Percentiles rank a stretch among this genome's conserved stretches.
phyloP scores from a whole-genome alignment of 1,140 invertebrate genomes.

The Capitella teleta region DNA sequence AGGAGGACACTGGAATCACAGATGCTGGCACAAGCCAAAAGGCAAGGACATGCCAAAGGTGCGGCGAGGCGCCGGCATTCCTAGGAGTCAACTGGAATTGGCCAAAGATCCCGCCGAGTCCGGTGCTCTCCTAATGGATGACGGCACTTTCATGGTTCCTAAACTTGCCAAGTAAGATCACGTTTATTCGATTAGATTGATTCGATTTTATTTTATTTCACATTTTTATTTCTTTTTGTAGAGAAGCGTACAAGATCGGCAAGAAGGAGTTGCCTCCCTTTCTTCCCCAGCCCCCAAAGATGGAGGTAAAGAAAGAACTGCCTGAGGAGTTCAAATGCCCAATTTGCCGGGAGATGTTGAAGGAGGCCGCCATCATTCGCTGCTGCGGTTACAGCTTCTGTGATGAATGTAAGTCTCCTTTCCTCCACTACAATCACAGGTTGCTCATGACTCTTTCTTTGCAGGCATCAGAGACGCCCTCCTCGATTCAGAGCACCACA shows the following conservation, averaged over 20 bases:
- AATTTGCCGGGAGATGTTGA: constrained; percentile 83
- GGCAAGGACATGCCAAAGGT: too few species aligned
- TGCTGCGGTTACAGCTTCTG: constrained; percentile 98
- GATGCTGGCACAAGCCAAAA: too few species aligned
- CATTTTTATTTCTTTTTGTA: constrained; percentile 40
- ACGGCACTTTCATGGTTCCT: too few species aligned
- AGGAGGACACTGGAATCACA: too few species aligned
- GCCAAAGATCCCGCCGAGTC: too few species aligned
- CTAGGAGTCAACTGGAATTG: too few species aligned
- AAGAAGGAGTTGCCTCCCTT: constrained; percentile 57
- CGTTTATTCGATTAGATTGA: too few species aligned
- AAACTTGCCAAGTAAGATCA: too few species aligned
- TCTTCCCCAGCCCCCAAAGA: constrained; percentile 42
- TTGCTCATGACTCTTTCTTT: neutral
- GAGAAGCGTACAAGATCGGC: constrained; percentile 64
- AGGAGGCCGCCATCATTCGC: constrained; percentile 90
- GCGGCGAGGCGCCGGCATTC: too few species aligned
- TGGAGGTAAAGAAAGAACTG: constrained; percentile 44
- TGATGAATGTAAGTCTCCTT: constrained; percentile 93
- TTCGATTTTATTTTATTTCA: too few species aligned
- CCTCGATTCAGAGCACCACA: constrained; percentile 83
- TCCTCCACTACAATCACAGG: neutral
- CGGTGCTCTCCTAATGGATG: too few species aligned
- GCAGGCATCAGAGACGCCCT: constrained; percentile 74
- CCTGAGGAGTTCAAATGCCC: constrained; percentile 83